A percentile compares a stretch with the other conserved stretches of the same genome.
Conservation (phyloP, 1,140 invertebrate genomes). For the Monomorium pharaonis region DNA sequence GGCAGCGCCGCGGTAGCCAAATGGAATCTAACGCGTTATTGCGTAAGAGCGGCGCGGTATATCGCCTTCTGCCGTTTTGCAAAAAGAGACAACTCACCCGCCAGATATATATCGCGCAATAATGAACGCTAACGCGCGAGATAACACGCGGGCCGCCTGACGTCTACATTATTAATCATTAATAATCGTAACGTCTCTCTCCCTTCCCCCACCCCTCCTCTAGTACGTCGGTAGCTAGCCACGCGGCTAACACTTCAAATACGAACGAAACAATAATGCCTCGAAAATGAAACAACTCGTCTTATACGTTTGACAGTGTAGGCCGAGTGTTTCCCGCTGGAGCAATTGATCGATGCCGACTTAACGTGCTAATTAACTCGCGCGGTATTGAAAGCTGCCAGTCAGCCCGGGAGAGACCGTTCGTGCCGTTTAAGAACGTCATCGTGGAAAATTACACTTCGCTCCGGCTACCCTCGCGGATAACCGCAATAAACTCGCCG, state of each 20-base stretch:
- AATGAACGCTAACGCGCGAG: conserved; percentile 34
- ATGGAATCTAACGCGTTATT: conserved; percentile 49
- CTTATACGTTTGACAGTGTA: conserved; percentile 11
- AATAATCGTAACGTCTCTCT: conserved; percentile 35
- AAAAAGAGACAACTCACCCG: conserved; percentile 22
- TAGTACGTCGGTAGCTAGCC: background rate
- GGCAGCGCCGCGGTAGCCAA: conserved; percentile 32
- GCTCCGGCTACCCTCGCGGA: background rate
- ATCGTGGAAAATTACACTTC: conserved; percentile 25
- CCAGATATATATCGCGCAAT: conserved; percentile 39
- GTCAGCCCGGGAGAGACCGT: conserved; percentile 40
- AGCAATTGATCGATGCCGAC: conserved; percentile 19
- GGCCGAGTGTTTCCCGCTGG: background rate
- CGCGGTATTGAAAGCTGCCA: conserved; percentile 58
- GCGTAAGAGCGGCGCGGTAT: conserved; percentile 38
- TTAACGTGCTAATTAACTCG: conserved; percentile 61
- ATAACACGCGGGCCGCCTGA: conserved; percentile 15
- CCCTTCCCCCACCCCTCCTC: background rate
- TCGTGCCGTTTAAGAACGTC: conserved; percentile 34
- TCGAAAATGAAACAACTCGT: background rate
- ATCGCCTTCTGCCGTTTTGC: conserved; percentile 32
- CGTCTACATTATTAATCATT: conserved; percentile 50
- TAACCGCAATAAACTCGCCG: conserved; percentile 34
- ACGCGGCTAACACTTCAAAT: background rate
- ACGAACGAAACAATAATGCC: conserved; percentile 5